Base-by-base conservation (phyloP, 2,888 invertebrate species). In the Amorpha juglandis region DNA sequence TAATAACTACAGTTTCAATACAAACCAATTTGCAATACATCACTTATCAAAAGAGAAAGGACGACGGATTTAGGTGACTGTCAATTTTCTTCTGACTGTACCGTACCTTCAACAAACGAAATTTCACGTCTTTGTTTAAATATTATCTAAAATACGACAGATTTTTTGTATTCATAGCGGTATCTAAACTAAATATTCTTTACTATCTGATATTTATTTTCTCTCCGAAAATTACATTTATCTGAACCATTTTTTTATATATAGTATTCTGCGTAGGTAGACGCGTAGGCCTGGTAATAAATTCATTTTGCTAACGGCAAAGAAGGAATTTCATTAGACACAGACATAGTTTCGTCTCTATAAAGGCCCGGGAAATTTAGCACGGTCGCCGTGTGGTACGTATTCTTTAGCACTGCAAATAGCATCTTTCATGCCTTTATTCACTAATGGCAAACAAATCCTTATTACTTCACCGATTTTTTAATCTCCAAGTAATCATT, bases 251-350 rank as follows among this genome's bases (percentile, higher is more conserved):
- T 42, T 38, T 12, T 11, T n/a, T n/a, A n/a, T n/a, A 12, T 38
- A 19, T 38, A 38, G 6, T 16, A 11, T n/a, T 11, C 38, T 58
- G 38, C 19, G 58, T 42, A 42, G 42, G 58, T 58, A 53, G 53
- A 53, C 33, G 14, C 53, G 35, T 53, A 53, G 58, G 42, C 11
- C 16, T 50, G 19, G 38, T 58, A 58, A 58, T 58, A 58, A 58
- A 58, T 58, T 58, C 58, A 58, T 42, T 58, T 58, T 19, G 58
- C 38, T 58, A 58, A 58, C 58, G 58, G 58, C 58, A 58, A 58
- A 58, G 58, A 58, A 58, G 58, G 58, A 58, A 58, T 58, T 58
- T 58, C 58, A 58, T 58, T 58, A 58, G 38, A 42, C 58, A 42
- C 58, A 58, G 58, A 58, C 58, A 58, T 58, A 58, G 58, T 58